Evolutionary conservation across 1,140 invertebrate species (phyloP).

Genomic region (Drosophila pallidifrons): DNA sequence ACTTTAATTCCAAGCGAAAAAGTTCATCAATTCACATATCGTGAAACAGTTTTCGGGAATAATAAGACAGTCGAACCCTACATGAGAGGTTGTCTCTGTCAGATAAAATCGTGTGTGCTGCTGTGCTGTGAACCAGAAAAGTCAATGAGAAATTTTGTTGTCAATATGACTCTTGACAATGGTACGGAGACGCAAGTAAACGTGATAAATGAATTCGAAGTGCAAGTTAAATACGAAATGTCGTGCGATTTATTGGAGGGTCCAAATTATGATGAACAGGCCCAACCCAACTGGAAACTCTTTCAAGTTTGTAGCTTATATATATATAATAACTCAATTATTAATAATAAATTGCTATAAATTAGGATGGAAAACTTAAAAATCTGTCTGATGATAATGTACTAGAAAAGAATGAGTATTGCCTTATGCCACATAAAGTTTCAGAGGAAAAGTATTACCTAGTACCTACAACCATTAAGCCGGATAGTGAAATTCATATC

Average conservation of each 20-base stretch:
- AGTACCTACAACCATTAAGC: background rate
- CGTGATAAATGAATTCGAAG: background rate
- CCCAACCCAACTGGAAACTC: background rate
- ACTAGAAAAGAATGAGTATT: background rate
- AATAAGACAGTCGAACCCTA: background rate
- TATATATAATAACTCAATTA: background rate
- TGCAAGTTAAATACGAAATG: background rate
- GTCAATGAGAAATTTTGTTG: background rate
- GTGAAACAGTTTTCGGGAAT: background rate
- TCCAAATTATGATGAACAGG: background rate
- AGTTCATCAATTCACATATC: background rate
- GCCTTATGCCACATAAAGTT: background rate
- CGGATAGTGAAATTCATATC: background rate
- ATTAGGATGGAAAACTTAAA: background rate
- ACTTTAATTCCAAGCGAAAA: conserved; percentile 4
- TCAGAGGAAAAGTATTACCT: background rate
- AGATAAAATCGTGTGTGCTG: background rate
- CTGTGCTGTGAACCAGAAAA: background rate
- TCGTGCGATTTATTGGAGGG: background rate
- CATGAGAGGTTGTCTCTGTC: conserved; percentile 1
- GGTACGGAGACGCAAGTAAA: background rate
- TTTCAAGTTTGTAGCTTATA: background rate
- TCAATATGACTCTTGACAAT: background rate
- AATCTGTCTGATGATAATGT: background rate
- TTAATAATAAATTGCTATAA: background rate